Conservation (phyloP, 2,888 invertebrate genomes). For the Eupithecia pulchellata region DNA sequence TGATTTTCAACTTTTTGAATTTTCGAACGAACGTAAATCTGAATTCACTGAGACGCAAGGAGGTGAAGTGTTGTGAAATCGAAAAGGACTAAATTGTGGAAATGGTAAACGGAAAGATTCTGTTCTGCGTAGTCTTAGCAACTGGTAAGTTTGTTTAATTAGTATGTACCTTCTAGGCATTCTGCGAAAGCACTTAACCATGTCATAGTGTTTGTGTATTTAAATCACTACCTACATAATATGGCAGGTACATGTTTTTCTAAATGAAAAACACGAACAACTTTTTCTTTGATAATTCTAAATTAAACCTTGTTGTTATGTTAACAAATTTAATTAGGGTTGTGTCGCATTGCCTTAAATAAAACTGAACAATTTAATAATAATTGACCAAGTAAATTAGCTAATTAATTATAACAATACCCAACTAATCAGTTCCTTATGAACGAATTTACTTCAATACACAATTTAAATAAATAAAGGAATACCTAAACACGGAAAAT, state of each 20-base stretch:
- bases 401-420: background rate
- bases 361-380: background rate
- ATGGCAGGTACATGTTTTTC: background rate
- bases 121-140: conserved; percentile 72
- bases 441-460: background rate
- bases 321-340: background rate
- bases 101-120: conserved; percentile 76
- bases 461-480: background rate
- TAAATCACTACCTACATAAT: background rate
- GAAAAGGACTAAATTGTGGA: conserved; percentile 70
- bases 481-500: background rate
- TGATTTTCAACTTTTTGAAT: conserved; percentile 1
- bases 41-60: conserved; percentile 26
- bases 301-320: background rate
- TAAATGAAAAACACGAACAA: background rate
- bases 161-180: background rate
- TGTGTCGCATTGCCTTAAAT: background rate
- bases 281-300: background rate
- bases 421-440: background rate
- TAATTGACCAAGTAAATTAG: background rate
- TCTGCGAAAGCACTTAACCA: background rate
- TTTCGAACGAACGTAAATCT: conserved; percentile 11
- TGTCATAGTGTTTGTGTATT: background rate
- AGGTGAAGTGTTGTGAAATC: conserved; percentile 42
- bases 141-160: conserved; percentile 68